Percentiles rank a stretch among this genome's conserved stretches.
These are phyloP conservation scores for Tribolium freemani DNA, from an alignment of 2,888 invertebrate genomes.

Conservation along the genomic window DNA sequence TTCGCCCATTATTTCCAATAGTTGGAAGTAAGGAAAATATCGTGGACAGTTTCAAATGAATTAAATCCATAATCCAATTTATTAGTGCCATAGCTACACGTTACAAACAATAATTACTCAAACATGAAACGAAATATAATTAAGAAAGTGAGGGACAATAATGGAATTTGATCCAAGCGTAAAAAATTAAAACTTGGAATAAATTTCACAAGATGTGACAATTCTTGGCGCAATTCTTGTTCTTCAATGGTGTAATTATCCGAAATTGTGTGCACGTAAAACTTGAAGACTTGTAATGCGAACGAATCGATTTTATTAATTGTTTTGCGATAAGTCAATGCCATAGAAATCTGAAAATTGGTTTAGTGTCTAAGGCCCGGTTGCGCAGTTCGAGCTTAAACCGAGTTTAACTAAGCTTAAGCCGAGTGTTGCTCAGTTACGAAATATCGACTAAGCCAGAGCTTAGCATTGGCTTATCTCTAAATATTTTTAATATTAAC, in stretches of 20 bases:
- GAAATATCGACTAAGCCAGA: too few species aligned
- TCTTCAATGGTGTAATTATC: not conserved
- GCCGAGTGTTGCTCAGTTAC: too few species aligned
- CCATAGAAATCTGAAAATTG: not conserved
- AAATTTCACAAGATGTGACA: not conserved
- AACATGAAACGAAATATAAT: not conserved
- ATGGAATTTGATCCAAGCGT: not conserved
- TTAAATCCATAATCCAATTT: not conserved
- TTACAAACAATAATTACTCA: not conserved
- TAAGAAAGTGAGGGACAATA: not conserved
- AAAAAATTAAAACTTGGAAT: not conserved
- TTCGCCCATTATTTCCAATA: not conserved
- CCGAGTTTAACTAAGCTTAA: too few species aligned
- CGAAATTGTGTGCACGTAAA: not conserved
- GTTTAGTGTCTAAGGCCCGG: too few species aligned
- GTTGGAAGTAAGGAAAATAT: not conserved
- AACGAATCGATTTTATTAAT: not conserved
- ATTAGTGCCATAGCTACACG: not conserved
- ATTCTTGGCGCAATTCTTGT: not conserved
- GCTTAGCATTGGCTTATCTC: too few species aligned
- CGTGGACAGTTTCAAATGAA: not conserved
- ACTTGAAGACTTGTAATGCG: not conserved
- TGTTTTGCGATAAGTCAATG: not conserved
- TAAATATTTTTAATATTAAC: too few species aligned
- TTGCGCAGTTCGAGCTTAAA: too few species aligned